A percentile compares a stretch with the other conserved stretches of the same genome.
Evolutionary conservation across 2,888 invertebrate species (phyloP).

Genomic region (Autographa pulchrina): DNA sequence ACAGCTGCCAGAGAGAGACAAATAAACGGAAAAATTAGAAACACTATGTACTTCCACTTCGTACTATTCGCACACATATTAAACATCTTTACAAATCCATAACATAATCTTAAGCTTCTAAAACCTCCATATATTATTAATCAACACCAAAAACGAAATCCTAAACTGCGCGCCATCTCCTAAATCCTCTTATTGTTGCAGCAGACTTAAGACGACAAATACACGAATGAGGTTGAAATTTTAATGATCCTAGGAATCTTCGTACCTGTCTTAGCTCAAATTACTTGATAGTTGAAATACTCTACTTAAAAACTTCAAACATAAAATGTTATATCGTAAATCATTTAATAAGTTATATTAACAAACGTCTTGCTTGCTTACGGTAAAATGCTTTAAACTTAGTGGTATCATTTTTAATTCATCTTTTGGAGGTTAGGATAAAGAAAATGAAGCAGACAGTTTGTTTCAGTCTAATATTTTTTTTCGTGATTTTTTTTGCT

Average conservation of each 20-base stretch:
- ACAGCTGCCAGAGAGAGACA: too few species aligned
- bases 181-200: neutral
- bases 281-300: conserved; percentile 1
- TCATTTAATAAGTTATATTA: neutral
- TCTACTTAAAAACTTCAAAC: neutral
- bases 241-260: neutral
- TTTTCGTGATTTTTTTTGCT: too few species aligned
- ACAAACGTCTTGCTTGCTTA: neutral
- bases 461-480: too few species aligned
- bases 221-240: neutral
- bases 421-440: neutral
- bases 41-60: too few species aligned
- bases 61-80: too few species aligned
- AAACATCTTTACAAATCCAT: too few species aligned
- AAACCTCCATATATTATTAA: neutral
- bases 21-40: too few species aligned
- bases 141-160: neutral
- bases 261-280: neutral
- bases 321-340: neutral
- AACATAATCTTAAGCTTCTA: neutral
- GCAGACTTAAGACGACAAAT: neutral
- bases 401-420: neutral
- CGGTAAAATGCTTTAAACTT: neutral
- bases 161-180: neutral
- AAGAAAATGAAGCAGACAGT: neutral